phyloP scores from a whole-genome alignment of 2,797 vertebrate species.

The Enteromius afrohamiltoni region DNA sequence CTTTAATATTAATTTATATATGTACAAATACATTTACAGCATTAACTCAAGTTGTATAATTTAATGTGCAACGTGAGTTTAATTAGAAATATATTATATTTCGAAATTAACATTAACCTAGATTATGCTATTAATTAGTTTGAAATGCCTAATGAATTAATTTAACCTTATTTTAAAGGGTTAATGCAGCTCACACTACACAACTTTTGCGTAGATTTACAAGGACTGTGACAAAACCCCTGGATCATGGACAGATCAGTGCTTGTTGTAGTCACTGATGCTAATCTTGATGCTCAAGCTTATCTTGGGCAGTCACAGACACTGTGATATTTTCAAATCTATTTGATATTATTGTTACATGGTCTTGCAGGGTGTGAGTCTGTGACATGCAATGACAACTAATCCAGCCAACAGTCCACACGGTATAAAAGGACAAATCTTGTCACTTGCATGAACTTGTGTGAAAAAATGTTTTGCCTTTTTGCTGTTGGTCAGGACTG shows the following conservation, averaged over 20 bases:
- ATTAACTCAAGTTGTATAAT: background rate
- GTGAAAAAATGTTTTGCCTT: background rate
- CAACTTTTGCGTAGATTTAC: background rate
- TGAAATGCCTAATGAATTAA: background rate
- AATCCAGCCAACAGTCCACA: background rate
- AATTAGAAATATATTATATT: background rate
- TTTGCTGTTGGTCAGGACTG: background rate
- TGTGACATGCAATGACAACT: background rate
- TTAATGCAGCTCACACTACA: conserved; percentile 1
- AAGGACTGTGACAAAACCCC: background rate
- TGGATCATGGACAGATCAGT: background rate
- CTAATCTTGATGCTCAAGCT: background rate
- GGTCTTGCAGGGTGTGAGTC: background rate
- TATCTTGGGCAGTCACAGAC: background rate
- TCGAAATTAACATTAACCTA: background rate
- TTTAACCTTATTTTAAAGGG: background rate
- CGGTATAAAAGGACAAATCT: background rate
- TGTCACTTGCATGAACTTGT: background rate
- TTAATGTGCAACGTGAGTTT: background rate
- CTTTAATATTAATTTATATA: background rate
- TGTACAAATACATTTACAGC: background rate
- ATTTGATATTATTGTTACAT: background rate
- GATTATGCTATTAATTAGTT: background rate
- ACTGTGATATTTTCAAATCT: background rate
- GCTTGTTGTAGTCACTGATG: background rate